These are phyloP conservation scores for Stenichneumon culpator DNA, from an alignment of 2,888 invertebrate species.

Conservation along the genomic window DNA sequence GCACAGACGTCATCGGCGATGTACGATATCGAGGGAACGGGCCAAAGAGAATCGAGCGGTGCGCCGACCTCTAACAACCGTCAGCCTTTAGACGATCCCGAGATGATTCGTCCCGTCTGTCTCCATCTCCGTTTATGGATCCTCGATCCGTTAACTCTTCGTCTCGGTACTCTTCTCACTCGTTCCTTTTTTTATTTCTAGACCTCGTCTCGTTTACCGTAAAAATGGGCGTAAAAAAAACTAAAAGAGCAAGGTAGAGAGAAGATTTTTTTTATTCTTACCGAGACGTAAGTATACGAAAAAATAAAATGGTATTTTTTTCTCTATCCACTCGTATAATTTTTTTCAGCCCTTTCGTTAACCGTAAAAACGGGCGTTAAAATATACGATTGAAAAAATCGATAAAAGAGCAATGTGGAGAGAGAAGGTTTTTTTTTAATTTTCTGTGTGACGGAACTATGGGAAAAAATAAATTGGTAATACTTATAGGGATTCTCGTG, in stretches of 20 bases:
- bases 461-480: no score
- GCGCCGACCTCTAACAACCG: conserved; percentile 43
- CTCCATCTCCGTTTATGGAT: conserved; percentile 53
- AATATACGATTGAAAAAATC: no score
- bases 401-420: no score
- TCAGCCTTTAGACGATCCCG: conserved; percentile 12
- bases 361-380: no score
- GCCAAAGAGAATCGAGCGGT: conserved; percentile 41
- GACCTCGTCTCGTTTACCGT: neutral
- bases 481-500: no score
- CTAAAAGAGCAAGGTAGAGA: neutral
- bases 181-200: neutral
- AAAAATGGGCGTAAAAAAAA: neutral
- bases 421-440: no score
- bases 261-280: neutral
- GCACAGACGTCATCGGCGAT: conserved; percentile 11
- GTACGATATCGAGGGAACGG: neutral
- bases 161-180: neutral
- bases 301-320: neutral
- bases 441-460: no score
- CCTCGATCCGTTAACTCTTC: conserved; percentile 50
- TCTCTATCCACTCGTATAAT: no score
- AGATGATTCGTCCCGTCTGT: conserved; percentile 16
- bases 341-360: no score
- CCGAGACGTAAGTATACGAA: neutral